Base-by-base conservation (phyloP, 2,797 vertebrate species). In the Aplochiton taeniatus region DNA sequence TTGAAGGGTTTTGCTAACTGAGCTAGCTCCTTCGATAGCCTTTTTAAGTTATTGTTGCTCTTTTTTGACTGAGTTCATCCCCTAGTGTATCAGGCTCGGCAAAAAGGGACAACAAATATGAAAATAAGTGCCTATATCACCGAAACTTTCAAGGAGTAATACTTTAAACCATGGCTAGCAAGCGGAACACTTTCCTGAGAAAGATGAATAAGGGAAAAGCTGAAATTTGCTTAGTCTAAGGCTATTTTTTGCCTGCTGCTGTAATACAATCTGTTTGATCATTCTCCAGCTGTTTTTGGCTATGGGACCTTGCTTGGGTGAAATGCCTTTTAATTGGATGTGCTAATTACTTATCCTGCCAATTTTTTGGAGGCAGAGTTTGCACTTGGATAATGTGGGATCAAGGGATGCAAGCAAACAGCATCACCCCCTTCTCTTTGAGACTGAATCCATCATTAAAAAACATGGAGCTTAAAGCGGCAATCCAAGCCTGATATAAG, bases 11-110 rank as follows among this genome's bases (percentile, higher is more conserved):
- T 81, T 81, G 77, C 81, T 58, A 70, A 73, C 78, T 86, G 75
- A 83, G 79, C 80, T 79, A 69, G 65, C 69, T 61, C 88, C 78
- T 84, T 86, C 85, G 83, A 69, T 86, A 80, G 74, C 66, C 73
- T 58, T 80, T 72, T 76, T 71, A 69, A 87, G 70, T 80, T 67
- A 68, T 69, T 85, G 31, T 84, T 75, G 66, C 73, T 71, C 59
- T 48, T 48, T n/a, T 58, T 49, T 16, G 57, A 31, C 65, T 67
- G 58, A 73, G 69, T 85, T 85, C 84, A 85, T 86, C 73, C 71
- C 48, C 68, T 52, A 56, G 70, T 64, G 31, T 31, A 31, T 3
- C 31, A 31, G 31, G 6, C 31, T 31, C 6, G 31, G 31, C 31
- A 31, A 31, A n/a, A 31, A 31, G 31, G 31, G 31, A 31, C 31